Base-by-base conservation (phyloP, 2,113 vertebrate species). In the Scortum barcoo region DNA sequence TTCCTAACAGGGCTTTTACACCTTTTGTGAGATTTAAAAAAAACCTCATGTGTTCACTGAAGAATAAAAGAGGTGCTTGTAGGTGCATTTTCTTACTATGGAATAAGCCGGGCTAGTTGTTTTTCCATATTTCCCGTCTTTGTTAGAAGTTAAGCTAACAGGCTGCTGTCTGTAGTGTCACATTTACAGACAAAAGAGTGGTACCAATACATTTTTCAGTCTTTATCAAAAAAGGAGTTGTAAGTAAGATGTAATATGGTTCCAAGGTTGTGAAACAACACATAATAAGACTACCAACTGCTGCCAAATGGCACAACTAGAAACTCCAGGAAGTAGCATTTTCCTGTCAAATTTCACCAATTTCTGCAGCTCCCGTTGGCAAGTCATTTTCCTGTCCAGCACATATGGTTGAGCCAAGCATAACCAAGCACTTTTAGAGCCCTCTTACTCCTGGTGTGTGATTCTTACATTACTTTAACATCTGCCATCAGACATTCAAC, bases 321-420 rank as follows among this genome's bases (percentile, higher is more conserved):
- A 78, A 74, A 53, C 30, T 73, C 70, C 51, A 79, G 70, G 33
- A 63, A 60, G 42, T 30, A 13, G 28, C 61, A 51, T 69, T 80
- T 85, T 62, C 10, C 60, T 67, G 24, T 54, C 56, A 67, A 38
- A 63, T 78, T 33, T 78, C 42, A 73, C 12, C 48, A 78, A 69
- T 77, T 71, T 73, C 30, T 60, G 36, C 28, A 72, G 30, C 60
- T 75, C 50, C 54, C 81, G 58, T 70, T 67, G 67, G 54, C 53
- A 72, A 40, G 38, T 53, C 13, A 66, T 75, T 54, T 53, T 73
- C 48, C 76, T 68, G 56, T 76, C 80, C 82, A 84, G 76, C 70
- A 60, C 54, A 30, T 78, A 48, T 70, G 57, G 30, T 73, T 71
- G 62, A 84, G 62, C 73, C 69, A 38, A 67, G 62, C 26, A 7